Conservation (phyloP, 2,888 invertebrate species). For the Muscina levida region DNA sequence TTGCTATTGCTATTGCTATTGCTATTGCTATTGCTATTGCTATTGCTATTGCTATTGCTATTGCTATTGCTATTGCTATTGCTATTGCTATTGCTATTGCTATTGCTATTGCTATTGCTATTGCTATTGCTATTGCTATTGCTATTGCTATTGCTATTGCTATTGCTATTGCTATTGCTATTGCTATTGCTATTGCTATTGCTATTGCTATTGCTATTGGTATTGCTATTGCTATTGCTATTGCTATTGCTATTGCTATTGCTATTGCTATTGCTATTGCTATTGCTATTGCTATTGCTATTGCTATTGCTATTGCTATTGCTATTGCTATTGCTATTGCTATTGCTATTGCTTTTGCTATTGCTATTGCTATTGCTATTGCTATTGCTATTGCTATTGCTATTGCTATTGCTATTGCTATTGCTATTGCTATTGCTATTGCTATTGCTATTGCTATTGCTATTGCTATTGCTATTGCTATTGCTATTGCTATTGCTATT, state of each 20-base stretch:
- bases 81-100: slow-evolving; percentile 2
- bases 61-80: slow-evolving; percentile 7
- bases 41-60: slow-evolving; percentile 8
- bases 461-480: slow-evolving; percentile 7
- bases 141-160: slow-evolving; percentile 2
- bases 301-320: slow-evolving; percentile 7
- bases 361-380: slow-evolving; percentile 7
- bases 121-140: slow-evolving; percentile 7
- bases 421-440: slow-evolving; percentile 7
- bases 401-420: slow-evolving; percentile 7
- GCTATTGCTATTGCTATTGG: slow-evolving; percentile 1
- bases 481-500: slow-evolving; percentile 7
- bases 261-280: slow-evolving; percentile 2
- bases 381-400: slow-evolving; percentile 2
- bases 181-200: slow-evolving; percentile 7
- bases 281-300: slow-evolving; percentile 7
- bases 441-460: slow-evolving; percentile 2
- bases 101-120: slow-evolving; percentile 7
- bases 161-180: slow-evolving; percentile 7
- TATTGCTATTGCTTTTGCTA: slow-evolving; percentile 2
- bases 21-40: slow-evolving; percentile 6
- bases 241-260: slow-evolving; percentile 7
- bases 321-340: slow-evolving; percentile 2
- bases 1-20: slow-evolving; percentile 12
- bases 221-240: slow-evolving; percentile 7